Evolutionary conservation across 1,140 invertebrate species (phyloP), one percentile per base, ranked within the genome.

Genomic region (Protaetia brevitarsis): DNA sequence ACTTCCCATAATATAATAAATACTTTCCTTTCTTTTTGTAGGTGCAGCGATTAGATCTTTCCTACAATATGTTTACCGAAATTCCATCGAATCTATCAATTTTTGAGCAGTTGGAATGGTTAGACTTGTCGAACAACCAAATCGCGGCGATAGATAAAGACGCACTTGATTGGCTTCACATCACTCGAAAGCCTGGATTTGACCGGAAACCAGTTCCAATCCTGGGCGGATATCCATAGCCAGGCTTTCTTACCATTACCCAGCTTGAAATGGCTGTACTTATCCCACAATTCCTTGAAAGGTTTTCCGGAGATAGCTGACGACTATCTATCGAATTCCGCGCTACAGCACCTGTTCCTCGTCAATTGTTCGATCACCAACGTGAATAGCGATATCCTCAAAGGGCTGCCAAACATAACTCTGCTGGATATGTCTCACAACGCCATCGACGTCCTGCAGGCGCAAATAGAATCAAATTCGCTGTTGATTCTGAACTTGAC

Each of bases 41-140:
- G 41, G 41, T 45, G 23, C 3, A 4, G 4, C 19, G 41, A 7
- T 45, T 45, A 19, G 72, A 76, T 65, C 58, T 76, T 60, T 73
- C 75, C 1, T 57, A 61, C 41, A 77, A 77, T 64, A 58, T 80
- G 10, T 86, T 87, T 45, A 59, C 67, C 0, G 71, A 74, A 11
- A 83, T 86, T 69, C 85, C 86, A n/a, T 51, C 64, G 1, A 75
- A 79, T 66, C 69, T 79, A 72, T 61, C 76, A 10, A 63, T 77
- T 27, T 76, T 79, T 70, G 37, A 75, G 28, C 79, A 81, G n/a
- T 72, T 87, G 51, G 71, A 80, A 45, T 77, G 76, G 31, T 74
- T 87, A 45, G 83, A 87, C 72, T 63, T 87, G 16, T 85, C 84
- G 21, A 73, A 79, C 30, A 87, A 87, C 70, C 68, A 75, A 51